These are phyloP conservation scores for Drosophila subpulchrella DNA, from an alignment of 1,140 invertebrate species.

Conservation along the genomic window DNA sequence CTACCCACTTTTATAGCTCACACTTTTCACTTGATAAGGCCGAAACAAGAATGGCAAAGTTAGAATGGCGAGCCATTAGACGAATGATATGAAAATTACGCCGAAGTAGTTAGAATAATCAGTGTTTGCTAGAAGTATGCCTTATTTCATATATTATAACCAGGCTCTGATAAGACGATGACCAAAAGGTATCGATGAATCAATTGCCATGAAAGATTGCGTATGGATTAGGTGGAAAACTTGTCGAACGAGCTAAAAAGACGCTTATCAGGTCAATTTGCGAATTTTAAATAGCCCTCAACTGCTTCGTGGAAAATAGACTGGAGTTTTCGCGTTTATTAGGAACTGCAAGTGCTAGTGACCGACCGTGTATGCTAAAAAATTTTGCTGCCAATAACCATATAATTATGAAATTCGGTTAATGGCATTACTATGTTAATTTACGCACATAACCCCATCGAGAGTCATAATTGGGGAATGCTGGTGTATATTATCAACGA, in stretches of 20 bases:
- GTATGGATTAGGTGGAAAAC: constrained; percentile 41
- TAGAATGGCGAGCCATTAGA: background rate
- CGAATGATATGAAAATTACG: constrained; percentile 49
- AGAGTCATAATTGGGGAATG: constrained; percentile 13
- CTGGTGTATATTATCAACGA: constrained; percentile 57
- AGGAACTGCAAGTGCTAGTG: constrained; percentile 13
- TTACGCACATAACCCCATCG: constrained; percentile 5
- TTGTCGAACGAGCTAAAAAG: constrained; percentile 5
- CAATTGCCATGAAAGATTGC: constrained; percentile 58
- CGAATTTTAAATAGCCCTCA: constrained; percentile 27
- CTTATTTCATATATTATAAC: constrained; percentile 31
- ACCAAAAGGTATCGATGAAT: constrained; percentile 52
- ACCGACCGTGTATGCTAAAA: background rate
- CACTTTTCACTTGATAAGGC: constrained; percentile 24
- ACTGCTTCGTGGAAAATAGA: constrained; percentile 30
- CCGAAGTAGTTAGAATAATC: constrained; percentile 53
- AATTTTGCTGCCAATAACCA: constrained; percentile 5
- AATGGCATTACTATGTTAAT: constrained; percentile 68
- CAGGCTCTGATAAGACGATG: constrained; percentile 31
- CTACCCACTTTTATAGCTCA: constrained; percentile 18
- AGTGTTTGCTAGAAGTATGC: constrained; percentile 40
- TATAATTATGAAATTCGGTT: constrained; percentile 41
- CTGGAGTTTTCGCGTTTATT: constrained; percentile 1
- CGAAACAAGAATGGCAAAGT: constrained; percentile 2
- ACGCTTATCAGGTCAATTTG: constrained; percentile 30